phyloP scores from a whole-genome alignment of 2,888 invertebrate genomes.

The Trypoxylon attenuatum region DNA sequence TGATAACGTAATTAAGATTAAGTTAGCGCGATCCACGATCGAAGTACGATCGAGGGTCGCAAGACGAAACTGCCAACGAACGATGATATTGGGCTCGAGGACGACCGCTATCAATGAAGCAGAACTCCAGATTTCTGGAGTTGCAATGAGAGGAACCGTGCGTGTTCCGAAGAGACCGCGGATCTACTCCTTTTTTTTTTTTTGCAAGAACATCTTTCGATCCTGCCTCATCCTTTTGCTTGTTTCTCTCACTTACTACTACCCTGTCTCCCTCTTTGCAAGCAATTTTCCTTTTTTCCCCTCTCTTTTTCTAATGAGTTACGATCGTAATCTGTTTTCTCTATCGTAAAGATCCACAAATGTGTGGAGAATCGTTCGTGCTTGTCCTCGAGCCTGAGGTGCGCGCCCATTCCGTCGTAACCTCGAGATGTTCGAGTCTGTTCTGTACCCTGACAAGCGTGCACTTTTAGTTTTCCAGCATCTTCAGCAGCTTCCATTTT shows the following conservation, averaged over 20 bases:
- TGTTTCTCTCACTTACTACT: slow-evolving; percentile 7
- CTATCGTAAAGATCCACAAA: slow-evolving; percentile 61
- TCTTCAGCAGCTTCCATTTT: slow-evolving; percentile 15
- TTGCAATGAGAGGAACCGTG: slow-evolving; percentile 24
- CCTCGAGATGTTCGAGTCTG: slow-evolving; percentile 70
- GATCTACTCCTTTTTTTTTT: slow-evolving; percentile 22
- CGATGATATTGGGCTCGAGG: slow-evolving; percentile 73
- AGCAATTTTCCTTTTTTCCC: not conserved
- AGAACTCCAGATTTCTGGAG: slow-evolving; percentile 11
- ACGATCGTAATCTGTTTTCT: slow-evolving; percentile 58
- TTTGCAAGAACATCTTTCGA: slow-evolving; percentile 32
- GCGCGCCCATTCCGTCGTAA: slow-evolving; percentile 66
- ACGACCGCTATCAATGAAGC: slow-evolving; percentile 65
- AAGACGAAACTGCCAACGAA: slow-evolving; percentile 30
- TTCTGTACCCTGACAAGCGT: slow-evolving; percentile 71
- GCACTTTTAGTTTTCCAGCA: slow-evolving; percentile 35
- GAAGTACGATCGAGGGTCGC: slow-evolving; percentile 22
- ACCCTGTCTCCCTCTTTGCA: not conserved
- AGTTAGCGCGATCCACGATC: slow-evolving; percentile 40
- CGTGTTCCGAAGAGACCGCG: slow-evolving; percentile 27
- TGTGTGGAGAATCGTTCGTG: slow-evolving; percentile 65
- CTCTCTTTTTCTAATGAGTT: slow-evolving; percentile 52
- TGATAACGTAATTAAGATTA: slow-evolving; percentile 50
- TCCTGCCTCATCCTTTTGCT: not conserved
- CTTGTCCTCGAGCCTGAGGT: slow-evolving; percentile 75